phyloP scores from a whole-genome alignment of 92 coral and sea anemone species.

The Zoanthus sociatus region DNA sequence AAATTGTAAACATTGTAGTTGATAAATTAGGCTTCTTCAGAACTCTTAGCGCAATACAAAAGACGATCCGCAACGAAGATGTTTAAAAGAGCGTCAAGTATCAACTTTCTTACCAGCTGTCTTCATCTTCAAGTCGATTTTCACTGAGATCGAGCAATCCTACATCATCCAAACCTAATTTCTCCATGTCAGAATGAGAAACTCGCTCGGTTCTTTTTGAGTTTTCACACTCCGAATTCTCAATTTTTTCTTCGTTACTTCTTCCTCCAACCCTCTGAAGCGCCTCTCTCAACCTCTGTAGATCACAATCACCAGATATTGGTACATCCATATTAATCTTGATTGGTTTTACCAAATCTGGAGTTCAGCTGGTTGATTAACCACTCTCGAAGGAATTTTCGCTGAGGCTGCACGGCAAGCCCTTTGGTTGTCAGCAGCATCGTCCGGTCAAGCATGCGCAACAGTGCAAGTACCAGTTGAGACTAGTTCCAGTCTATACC shows the following conservation, averaged over 20 bases:
- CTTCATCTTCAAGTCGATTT: conserved; percentile 74
- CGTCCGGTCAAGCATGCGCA: neutral
- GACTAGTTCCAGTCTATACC: neutral
- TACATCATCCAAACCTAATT: conserved; percentile 82
- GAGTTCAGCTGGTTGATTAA: conserved; percentile 14
- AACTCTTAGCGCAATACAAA: conserved; percentile 6
- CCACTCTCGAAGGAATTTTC: conserved; percentile 24
- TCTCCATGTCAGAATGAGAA: conserved; percentile 60
- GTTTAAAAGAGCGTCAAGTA: neutral
- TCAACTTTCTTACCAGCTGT: conserved; percentile 41
- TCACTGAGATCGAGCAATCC: conserved; percentile 78
- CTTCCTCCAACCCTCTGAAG: conserved; percentile 83
- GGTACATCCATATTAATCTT: conserved; percentile 73
- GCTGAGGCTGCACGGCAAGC: conserved; percentile 48
- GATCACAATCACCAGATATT: conserved; percentile 91
- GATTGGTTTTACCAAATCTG: conserved; percentile 61
- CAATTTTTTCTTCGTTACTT: conserved; percentile 72
- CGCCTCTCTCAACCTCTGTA: conserved; percentile 90
- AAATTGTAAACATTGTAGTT: conserved; percentile 34
- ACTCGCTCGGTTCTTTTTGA: conserved; percentile 17
- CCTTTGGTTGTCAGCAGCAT: conserved; percentile 24
- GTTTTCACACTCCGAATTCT: conserved; percentile 50
- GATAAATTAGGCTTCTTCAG: conserved; percentile 1
- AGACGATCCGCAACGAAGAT: neutral
- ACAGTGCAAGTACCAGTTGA: no score